phyloP scores from a whole-genome alignment of 2,888 invertebrate genomes.

The Dendrolimus houi region DNA sequence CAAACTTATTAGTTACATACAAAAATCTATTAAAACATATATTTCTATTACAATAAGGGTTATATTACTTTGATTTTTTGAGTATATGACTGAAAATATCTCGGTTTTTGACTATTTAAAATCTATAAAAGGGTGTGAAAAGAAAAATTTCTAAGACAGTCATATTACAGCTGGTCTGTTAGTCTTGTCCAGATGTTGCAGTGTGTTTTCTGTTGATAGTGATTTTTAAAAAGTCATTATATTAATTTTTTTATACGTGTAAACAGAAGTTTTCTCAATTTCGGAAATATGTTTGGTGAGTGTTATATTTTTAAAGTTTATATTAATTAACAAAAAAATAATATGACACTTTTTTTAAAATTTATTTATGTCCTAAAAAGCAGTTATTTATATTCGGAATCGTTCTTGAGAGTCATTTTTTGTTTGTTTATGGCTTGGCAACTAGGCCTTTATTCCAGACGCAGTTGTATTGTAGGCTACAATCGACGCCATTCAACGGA shows the following conservation, averaged over 20 bases:
- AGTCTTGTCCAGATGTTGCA: not conserved
- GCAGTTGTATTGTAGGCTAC: too few species aligned
- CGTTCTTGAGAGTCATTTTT: too few species aligned
- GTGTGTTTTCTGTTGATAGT: not conserved
- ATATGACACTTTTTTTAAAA: not conserved
- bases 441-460: too few species aligned
- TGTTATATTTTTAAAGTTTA: not conserved
- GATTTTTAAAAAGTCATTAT: too few species aligned
- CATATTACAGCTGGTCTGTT: not conserved
- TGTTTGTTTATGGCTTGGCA: too few species aligned
- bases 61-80: too few species aligned
- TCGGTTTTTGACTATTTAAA: not conserved
- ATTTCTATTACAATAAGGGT: too few species aligned
- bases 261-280: not conserved
- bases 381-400: too few species aligned
- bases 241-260: not conserved
- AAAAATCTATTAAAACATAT: too few species aligned
- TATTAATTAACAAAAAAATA: not conserved
- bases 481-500: too few species aligned
- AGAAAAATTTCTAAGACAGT: not conserved
- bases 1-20: not conserved
- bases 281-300: slow-evolving; percentile 10
- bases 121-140: not conserved
- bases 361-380: too few species aligned
- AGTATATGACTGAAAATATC: not conserved